Conservation (phyloP, 1,140 invertebrate genomes). For the Scaptomyza graminum region DNA sequence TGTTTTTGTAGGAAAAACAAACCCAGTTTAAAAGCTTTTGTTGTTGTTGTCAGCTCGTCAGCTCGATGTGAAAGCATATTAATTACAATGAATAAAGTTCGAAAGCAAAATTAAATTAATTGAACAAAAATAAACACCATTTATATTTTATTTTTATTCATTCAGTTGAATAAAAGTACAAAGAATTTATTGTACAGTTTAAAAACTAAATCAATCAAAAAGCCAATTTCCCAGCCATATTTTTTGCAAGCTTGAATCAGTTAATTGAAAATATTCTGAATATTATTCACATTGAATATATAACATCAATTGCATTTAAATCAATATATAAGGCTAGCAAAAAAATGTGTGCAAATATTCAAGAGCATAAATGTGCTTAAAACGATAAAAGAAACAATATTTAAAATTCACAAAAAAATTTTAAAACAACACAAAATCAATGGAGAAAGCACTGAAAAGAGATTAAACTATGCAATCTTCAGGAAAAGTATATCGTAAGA, state of each 20-base stretch:
- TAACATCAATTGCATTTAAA: neutral
- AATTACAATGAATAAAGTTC: slow-evolving; percentile 10
- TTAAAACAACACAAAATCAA: too few species aligned
- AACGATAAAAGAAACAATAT: neutral
- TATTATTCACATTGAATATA: neutral
- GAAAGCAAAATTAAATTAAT: slow-evolving; percentile 18
- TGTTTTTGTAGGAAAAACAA: slow-evolving; percentile 28
- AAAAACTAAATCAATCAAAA: neutral
- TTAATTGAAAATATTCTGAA: slow-evolving; percentile 9
- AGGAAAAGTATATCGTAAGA: too few species aligned
- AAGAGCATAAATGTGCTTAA: neutral
- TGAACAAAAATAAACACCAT: too few species aligned
- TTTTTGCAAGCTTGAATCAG: slow-evolving; percentile 2
- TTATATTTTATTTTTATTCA: too few species aligned
- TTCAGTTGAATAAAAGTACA: too few species aligned
- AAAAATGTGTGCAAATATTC: neutral
- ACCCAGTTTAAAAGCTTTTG: slow-evolving; percentile 19
- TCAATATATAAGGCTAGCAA: neutral
- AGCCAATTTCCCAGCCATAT: neutral
- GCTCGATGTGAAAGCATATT: slow-evolving; percentile 16
- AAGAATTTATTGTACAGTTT: neutral
- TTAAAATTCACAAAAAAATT: too few species aligned
- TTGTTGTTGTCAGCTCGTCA: neutral
- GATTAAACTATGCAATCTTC: too few species aligned
- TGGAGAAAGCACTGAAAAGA: too few species aligned